Evolutionary conservation across 2,113 vertebrate species (phyloP).

Genomic region (Lanius ludovicianus): DNA sequence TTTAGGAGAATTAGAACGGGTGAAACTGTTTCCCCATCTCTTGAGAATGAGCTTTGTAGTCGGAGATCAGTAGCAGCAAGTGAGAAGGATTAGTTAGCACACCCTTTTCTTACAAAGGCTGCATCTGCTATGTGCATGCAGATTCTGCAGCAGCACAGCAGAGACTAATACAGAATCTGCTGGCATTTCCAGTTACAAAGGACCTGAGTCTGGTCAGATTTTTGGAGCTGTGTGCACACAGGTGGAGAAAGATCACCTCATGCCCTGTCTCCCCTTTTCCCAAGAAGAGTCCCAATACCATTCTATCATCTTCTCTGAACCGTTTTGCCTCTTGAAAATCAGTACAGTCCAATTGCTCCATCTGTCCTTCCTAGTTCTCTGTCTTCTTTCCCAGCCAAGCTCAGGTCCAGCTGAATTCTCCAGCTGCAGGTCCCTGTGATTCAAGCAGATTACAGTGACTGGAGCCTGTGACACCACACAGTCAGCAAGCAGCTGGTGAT

Average conservation of each 20-base stretch:
- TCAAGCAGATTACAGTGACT: neutral
- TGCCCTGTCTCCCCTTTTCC: neutral
- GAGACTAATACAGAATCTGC: neutral
- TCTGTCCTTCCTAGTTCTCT: neutral
- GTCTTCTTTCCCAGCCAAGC: neutral
- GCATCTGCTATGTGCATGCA: neutral
- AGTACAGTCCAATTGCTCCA: neutral
- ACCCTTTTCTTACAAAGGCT: neutral
- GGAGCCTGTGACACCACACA: accelerated
- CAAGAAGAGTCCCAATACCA: neutral
- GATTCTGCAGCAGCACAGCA: neutral
- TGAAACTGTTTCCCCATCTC: neutral
- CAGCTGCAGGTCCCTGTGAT: neutral
- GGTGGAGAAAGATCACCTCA: neutral
- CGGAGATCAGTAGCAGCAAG: neutral
- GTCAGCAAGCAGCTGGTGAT: neutral
- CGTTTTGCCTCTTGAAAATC: neutral
- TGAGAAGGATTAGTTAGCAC: neutral
- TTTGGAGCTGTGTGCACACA: neutral
- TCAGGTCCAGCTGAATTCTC: neutral
- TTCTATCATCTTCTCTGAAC: neutral
- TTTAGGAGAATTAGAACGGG: slow-evolving; percentile 29
- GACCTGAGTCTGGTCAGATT: neutral
- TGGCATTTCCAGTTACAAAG: neutral
- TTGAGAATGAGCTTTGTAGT: slow-evolving; percentile 1